phyloP scores from a whole-genome alignment of 2,888 invertebrate genomes.

The Mesochorus sp. region DNA sequence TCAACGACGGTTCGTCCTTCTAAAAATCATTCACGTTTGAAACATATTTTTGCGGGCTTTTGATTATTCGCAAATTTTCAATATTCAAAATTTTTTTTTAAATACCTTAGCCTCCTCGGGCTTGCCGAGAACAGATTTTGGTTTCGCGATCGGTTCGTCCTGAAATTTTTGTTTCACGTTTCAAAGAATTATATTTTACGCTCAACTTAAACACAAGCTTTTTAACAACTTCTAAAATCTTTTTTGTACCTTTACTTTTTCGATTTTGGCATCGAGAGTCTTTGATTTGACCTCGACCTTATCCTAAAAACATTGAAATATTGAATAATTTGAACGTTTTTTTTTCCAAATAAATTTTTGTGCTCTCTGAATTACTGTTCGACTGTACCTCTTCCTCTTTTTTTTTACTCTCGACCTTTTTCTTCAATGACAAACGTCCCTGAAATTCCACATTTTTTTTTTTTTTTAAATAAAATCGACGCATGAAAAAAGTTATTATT shows the following conservation, averaged over 20 bases:
- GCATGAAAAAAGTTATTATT: no score
- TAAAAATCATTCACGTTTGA: conserved; percentile 56
- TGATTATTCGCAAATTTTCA: neutral
- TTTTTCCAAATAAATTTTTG: neutral
- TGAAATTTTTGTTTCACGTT: conserved; percentile 51
- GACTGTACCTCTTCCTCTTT: conserved; percentile 53
- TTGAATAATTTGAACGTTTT: conserved; percentile 8
- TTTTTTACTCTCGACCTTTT: conserved; percentile 51
- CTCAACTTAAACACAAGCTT: no score
- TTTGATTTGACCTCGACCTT: conserved; percentile 60
- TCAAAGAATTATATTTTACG: neutral
- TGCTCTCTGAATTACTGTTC: conserved; percentile 23
- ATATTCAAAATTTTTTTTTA: neutral
- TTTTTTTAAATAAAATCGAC: neutral
- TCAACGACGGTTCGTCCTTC: conserved; percentile 62
- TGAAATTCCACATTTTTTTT: conserved; percentile 45
- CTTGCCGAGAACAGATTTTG: conserved; percentile 60
- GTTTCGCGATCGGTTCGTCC: conserved; percentile 63
- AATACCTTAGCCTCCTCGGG: conserved; percentile 60
- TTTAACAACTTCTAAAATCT: neutral
- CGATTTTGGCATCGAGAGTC: conserved; percentile 60
- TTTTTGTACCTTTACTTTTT: conserved; percentile 70
- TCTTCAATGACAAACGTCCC: conserved; percentile 64
- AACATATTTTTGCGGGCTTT: neutral
- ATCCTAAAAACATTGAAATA: conserved; percentile 65